These are phyloP conservation scores for Diarsia dahlii DNA, from an alignment of 2,888 invertebrate species.

Conservation along the genomic window DNA sequence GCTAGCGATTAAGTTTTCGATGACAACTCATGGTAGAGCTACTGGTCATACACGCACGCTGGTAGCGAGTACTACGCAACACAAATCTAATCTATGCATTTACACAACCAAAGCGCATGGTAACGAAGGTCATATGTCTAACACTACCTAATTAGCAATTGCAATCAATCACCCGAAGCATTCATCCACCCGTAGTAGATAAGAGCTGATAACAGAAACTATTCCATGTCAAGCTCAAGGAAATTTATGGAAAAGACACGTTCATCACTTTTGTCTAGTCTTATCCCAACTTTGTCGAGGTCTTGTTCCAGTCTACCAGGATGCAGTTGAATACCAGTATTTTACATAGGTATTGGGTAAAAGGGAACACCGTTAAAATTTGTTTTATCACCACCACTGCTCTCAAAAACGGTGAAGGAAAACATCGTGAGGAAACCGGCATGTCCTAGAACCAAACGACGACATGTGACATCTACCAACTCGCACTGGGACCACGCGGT, in stretches of 20 bases:
- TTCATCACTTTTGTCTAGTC: not conserved
- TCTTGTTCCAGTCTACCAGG: not conserved
- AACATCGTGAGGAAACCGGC: too few species aligned
- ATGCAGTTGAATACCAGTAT: not conserved
- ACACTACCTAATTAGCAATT: conserved; percentile 16
- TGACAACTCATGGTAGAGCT: too few species aligned
- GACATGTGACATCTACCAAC: too few species aligned
- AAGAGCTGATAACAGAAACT: conserved; percentile 29
- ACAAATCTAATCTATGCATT: not conserved
- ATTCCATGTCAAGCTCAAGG: conserved; percentile 20
- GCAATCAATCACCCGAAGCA: conserved; percentile 36
- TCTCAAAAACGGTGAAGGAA: too few species aligned
- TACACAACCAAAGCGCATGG: not conserved
- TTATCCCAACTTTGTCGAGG: not conserved
- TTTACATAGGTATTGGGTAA: not conserved
- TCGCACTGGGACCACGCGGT: too few species aligned
- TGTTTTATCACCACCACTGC: too few species aligned
- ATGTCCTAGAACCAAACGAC: too few species aligned
- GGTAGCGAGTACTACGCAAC: not conserved
- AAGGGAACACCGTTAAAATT: not conserved
- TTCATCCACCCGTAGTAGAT: conserved; percentile 14
- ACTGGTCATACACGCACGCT: not conserved
- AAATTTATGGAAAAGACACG: conserved; percentile 3
- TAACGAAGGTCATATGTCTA: conserved; percentile 1
- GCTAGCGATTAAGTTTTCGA: too few species aligned